phyloP scores from a whole-genome alignment of 2,888 invertebrate species.

The Sarcophaga rosellei region DNA sequence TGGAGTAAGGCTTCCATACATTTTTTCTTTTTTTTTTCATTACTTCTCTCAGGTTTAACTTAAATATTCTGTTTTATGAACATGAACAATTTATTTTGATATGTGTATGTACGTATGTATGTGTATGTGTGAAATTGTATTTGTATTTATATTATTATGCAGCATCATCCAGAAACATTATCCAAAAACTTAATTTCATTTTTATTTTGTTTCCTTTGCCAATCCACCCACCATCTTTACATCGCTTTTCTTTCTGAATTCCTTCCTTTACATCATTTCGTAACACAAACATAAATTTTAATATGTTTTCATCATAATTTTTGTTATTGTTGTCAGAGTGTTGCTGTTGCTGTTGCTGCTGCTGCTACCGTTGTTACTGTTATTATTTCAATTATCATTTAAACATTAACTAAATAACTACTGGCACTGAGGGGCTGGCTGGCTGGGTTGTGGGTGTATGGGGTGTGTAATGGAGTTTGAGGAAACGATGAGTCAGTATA shows the following conservation, averaged over 20 bases:
- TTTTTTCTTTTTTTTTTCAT: neutral
- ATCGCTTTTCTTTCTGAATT: too few relatives aligned
- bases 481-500: neutral
- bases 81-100: neutral
- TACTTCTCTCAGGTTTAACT: neutral
- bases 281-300: neutral
- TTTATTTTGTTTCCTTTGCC: neutral
- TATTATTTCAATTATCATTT: constrained; percentile 42
- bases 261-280: neutral
- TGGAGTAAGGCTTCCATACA: neutral
- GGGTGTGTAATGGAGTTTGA: neutral
- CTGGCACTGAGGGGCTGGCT: neutral
- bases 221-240: too few relatives aligned
- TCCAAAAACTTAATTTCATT: constrained; percentile 32
- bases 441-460: neutral
- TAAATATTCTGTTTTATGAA: constrained; percentile 29
- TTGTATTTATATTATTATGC: neutral
- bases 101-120: neutral
- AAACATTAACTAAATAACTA: constrained; percentile 24
- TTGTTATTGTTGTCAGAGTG: neutral
- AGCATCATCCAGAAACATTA: neutral
- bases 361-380: neutral
- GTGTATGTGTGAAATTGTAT: neutral
- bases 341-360: neutral
- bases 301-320: constrained; percentile 18